phyloP scores from a whole-genome alignment of 2,797 vertebrate species.

The Taeniopygia guttata region DNA sequence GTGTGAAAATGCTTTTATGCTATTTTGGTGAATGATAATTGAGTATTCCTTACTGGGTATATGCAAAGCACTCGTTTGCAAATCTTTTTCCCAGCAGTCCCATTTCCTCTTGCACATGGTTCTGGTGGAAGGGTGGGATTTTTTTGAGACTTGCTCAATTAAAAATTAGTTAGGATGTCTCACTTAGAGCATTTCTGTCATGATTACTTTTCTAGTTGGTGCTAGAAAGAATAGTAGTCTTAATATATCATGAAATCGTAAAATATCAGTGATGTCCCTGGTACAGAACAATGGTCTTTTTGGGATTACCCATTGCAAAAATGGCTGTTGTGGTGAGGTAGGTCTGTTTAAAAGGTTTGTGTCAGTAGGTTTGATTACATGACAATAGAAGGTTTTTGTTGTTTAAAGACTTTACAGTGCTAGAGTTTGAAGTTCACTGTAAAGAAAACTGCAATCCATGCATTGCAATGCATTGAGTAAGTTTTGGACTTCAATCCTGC shows the following conservation, averaged over 20 bases:
- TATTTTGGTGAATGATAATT: not conserved
- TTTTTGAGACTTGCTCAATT: not conserved
- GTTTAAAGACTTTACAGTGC: not conserved
- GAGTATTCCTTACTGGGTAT: no score
- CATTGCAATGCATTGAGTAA: not conserved
- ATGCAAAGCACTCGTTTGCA: not conserved
- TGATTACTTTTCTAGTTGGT: not conserved
- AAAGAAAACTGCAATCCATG: not conserved
- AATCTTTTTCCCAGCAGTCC: not conserved
- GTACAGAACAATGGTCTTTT: not conserved
- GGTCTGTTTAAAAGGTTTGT: not conserved
- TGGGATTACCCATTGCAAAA: not conserved
- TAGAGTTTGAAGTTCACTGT: not conserved
- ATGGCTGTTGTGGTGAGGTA: not conserved
- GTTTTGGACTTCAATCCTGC: constrained; percentile 6
- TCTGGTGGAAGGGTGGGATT: not conserved
- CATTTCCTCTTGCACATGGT: not conserved
- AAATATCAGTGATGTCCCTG: accelerated
- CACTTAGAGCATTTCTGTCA: not conserved
- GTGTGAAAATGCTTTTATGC: not conserved
- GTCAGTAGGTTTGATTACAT: not conserved
- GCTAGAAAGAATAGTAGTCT: not conserved
- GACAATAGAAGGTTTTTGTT: not conserved
- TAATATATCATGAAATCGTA: accelerated
- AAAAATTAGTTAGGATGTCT: not conserved